A percentile compares a stretch with the other conserved stretches of the same genome.
Evolutionary conservation across 2,797 vertebrate species (phyloP).

Genomic region (Sebastes nivosus): DNA sequence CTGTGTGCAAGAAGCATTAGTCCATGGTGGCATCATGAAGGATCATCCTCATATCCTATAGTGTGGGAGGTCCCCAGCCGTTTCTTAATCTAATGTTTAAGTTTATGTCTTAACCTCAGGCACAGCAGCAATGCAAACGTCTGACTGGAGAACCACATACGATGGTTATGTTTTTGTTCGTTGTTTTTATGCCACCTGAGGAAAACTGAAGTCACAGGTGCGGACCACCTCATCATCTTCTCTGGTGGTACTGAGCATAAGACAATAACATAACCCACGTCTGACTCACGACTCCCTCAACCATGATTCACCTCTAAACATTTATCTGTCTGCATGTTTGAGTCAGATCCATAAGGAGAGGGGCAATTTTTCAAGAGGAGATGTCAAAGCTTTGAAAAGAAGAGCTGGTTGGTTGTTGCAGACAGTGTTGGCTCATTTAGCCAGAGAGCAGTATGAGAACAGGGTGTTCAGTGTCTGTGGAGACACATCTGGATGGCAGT

Average conservation of each 20-base stretch:
- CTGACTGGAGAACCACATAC: constrained; percentile 45
- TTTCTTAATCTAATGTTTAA: constrained; percentile 39
- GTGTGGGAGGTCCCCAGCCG: constrained; percentile 54
- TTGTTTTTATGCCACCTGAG: constrained; percentile 35
- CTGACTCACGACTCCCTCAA: constrained; percentile 57
- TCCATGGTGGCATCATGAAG: background rate
- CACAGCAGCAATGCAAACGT: constrained; percentile 57
- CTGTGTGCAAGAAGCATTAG: constrained; percentile 17
- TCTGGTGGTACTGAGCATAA: constrained; percentile 61
- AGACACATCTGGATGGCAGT: constrained; percentile 67
- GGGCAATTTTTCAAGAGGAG: background rate
- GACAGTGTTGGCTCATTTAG: constrained; percentile 19
- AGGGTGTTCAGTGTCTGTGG: constrained; percentile 32
- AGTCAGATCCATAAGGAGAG: constrained; percentile 30
- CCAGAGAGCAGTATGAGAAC: background rate
- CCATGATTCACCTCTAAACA: constrained; percentile 65
- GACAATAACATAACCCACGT: constrained; percentile 73
- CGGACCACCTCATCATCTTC: constrained; percentile 73
- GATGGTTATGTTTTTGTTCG: background rate
- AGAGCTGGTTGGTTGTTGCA: background rate
- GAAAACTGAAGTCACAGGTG: constrained; percentile 54
- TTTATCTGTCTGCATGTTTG: constrained; percentile 58
- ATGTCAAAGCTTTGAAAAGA: background rate
- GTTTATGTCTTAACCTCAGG: constrained; percentile 42
- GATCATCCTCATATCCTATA: constrained; percentile 25